A percentile compares a stretch with the other conserved stretches of the same genome.
Evolutionary conservation across 30 jellyfish, hydroid and myxozoan genomes (phyloP).

Genomic region (Cassiopea xamachana): DNA sequence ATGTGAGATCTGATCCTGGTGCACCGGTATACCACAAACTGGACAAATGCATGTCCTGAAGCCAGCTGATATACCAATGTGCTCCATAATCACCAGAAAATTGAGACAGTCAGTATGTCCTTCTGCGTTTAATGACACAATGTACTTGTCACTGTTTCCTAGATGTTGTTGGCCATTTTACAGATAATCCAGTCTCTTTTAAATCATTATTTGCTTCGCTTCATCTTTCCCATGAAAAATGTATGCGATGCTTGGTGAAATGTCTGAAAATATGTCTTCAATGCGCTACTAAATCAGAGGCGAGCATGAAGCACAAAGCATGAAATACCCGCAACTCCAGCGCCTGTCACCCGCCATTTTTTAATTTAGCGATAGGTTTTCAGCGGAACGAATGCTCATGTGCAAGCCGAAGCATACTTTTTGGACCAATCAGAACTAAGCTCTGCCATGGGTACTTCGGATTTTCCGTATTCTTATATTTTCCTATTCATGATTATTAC

Average conservation of each 20-base stretch:
- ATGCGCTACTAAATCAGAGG: slow-evolving; percentile 57
- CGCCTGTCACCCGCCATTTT: slow-evolving; percentile 74
- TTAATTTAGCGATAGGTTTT: slow-evolving; percentile 33
- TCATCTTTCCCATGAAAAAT: not conserved
- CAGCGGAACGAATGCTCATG: slow-evolving; percentile 21
- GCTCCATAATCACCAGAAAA: slow-evolving; percentile 22
- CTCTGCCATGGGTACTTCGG: not conserved
- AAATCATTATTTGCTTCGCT: not conserved
- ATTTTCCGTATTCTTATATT: not conserved
- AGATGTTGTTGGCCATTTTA: no score
- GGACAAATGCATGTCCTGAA: slow-evolving; percentile 81
- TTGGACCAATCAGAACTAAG: slow-evolving; percentile 28
- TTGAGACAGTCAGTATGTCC: not conserved
- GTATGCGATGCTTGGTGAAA: slow-evolving; percentile 19
- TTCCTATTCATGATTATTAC: no score
- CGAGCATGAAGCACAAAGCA: slow-evolving; percentile 72
- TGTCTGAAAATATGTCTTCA: not conserved
- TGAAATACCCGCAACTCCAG: slow-evolving; percentile 77
- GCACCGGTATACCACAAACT: slow-evolving; percentile 77
- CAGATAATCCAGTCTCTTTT: no score
- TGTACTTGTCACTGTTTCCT: not conserved
- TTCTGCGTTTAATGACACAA: not conserved
- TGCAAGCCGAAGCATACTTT: slow-evolving; percentile 10
- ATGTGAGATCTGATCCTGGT: slow-evolving; percentile 73
- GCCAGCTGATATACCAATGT: slow-evolving; percentile 46